Percentiles rank a stretch among this genome's conserved stretches.
Evolutionary conservation across 2,797 vertebrate species (phyloP).

Genomic region (Chromis chromis): DNA sequence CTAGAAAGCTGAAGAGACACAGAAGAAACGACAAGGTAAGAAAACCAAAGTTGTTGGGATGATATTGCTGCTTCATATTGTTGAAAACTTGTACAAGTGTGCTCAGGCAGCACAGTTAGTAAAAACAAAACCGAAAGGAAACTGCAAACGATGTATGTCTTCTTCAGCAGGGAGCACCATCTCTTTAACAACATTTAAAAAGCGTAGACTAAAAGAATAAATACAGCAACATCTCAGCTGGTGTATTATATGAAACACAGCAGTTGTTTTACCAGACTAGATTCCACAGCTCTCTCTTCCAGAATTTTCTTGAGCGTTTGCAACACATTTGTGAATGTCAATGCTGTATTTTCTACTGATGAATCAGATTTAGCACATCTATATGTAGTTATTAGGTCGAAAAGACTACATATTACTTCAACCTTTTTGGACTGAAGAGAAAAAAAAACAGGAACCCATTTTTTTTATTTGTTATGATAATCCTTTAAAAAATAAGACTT

Average conservation of each 20-base stretch:
- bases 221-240: background rate
- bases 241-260: background rate
- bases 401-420: no score
- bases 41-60: background rate
- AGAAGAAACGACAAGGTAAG: background rate
- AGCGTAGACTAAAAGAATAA: background rate
- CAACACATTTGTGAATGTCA: no score
- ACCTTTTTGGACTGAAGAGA: no score
- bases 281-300: no score
- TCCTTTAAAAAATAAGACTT: no score
- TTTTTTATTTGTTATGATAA: no score
- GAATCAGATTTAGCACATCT: no score
- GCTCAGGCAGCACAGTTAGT: background rate
- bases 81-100: background rate
- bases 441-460: no score
- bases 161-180: background rate
- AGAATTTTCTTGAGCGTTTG: no score
- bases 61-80: background rate
- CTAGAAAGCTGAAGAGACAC: constrained; percentile 78
- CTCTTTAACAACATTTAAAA: background rate
- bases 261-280: no score
- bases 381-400: no score
- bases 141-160: constrained; percentile 3
- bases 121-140: background rate
- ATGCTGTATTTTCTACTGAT: no score